Evolutionary conservation across 1,140 invertebrate species (phyloP), one percentile per base, ranked within the genome.

Genomic region (Dysdera silvatica): DNA sequence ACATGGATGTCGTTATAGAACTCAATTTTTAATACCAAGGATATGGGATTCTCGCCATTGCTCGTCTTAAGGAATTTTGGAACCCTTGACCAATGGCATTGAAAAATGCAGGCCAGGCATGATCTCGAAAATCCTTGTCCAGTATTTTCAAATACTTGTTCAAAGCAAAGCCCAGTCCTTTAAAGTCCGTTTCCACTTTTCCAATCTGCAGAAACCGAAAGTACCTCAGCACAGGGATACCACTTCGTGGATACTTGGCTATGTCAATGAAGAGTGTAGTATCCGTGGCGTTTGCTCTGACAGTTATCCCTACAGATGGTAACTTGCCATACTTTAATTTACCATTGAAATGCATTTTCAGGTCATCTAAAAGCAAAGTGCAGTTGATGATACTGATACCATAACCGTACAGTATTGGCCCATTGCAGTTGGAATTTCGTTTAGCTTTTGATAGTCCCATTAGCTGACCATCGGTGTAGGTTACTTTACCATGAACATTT

Each of bases 271-370:
- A 63, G 4, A 65, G 16, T 4, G 23, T 23, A 4, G 45, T 57
- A 29, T 32, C 52, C 2, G 55, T 53, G 4, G 47, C 40, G 20
- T 65, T 53, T 14, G 54, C 54, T 26, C 32, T 58, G 26, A 23
- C 62, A 14, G 57, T 65, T 37, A 65, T 65, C 28, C 23, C 58
- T 0, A 65, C 55, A 10, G 35, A 45, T 18, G 62, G 62, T 33
- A 65, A 35, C 23, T 58, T 58, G 18, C 62, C 62, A n/a, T 58
- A 65, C 31, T 65, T 65, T 18, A 58, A 20, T 43, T 65, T 65
- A 5, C 55, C 62, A 12, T 58, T 35, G 16, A 58, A 65, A n/a
- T 33, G 24, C 6, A 65, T 43, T 32, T 45, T 32, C 35, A 65
- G 20, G 20, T 41, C 45, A 12, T 52, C 35, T 8, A 65, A 65